These are phyloP conservation scores for Galleria mellonella DNA, from an alignment of 1,140 invertebrate genomes.

Conservation along the genomic window DNA sequence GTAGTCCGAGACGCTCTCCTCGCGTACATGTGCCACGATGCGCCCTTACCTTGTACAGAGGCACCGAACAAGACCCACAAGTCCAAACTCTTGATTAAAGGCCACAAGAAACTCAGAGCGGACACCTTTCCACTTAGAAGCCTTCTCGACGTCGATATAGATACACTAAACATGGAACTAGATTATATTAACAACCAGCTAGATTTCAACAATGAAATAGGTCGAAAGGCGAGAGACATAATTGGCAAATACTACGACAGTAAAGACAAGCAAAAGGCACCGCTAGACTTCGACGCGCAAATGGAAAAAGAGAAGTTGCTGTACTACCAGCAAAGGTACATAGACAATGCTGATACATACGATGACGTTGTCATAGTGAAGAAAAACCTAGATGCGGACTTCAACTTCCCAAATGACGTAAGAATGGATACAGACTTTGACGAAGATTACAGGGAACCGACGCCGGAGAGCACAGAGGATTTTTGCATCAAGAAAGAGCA, in stretches of 20 bases:
- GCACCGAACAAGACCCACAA: conserved; percentile 19
- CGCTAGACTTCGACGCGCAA: conserved; percentile 65
- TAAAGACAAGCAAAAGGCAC: conserved; percentile 37
- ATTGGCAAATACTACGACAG: conserved; percentile 54
- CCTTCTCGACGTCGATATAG: conserved; percentile 52
- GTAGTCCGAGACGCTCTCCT: conserved; percentile 87
- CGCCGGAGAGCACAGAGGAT: conserved; percentile 54
- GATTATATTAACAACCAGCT: conserved; percentile 64
- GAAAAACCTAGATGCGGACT: conserved; percentile 70
- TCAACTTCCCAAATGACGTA: conserved; percentile 70
- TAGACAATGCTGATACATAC: conserved; percentile 65
- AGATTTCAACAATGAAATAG: conserved; percentile 62
- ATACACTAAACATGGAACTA: conserved; percentile 58
- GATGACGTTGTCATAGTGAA: conserved; percentile 71
- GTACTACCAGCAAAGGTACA: conserved; percentile 69
- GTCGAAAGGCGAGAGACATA: conserved; percentile 57
- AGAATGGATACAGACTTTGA: conserved; percentile 60
- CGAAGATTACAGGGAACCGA: conserved; percentile 66
- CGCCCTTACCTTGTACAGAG: conserved; percentile 81
- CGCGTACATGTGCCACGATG: conserved; percentile 88
- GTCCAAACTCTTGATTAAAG: background rate
- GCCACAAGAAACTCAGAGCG: conserved; percentile 21
- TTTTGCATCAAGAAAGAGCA: conserved; percentile 80
- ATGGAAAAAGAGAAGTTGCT: conserved; percentile 71
- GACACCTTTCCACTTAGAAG: conserved; percentile 29